phyloP scores from a whole-genome alignment of 2,797 vertebrate species.

The Mionectes olivaceus region DNA sequence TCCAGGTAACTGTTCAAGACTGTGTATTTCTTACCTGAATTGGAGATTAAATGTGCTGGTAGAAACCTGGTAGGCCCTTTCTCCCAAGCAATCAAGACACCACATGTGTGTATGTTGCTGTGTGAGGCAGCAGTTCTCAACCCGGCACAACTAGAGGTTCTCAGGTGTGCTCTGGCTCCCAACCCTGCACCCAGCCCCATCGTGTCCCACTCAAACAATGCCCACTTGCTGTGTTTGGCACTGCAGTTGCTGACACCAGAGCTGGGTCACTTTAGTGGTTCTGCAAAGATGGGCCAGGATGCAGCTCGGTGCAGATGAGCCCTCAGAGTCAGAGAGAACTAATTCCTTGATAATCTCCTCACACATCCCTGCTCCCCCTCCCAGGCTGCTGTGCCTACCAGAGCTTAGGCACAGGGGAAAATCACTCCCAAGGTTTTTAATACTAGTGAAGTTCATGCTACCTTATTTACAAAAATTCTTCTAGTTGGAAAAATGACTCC shows the following conservation, averaged over 20 bases:
- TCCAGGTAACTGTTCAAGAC: not conserved
- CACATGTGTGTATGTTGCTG: not conserved
- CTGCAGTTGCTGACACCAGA: not conserved
- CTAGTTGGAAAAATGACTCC: slow-evolving; percentile 19
- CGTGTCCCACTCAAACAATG: not conserved
- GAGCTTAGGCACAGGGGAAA: not conserved
- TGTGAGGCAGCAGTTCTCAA: not conserved
- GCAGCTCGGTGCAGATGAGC: not conserved
- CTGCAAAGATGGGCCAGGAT: not conserved
- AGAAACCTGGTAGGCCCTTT: not conserved
- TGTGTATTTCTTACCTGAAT: not conserved
- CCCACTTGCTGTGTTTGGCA: not conserved
- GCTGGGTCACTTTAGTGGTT: not conserved
- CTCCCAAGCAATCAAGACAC: not conserved
- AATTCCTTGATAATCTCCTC: slow-evolving; percentile 48
- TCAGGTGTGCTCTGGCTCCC: not conserved
- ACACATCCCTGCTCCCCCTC: not conserved
- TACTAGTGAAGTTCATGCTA: not conserved
- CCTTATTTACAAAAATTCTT: slow-evolving; percentile 25
- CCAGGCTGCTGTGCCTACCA: not conserved
- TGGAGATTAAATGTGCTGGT: not conserved
- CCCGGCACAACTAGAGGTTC: not conserved
- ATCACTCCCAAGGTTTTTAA: slow-evolving; percentile 16
- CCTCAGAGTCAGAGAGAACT: not conserved
- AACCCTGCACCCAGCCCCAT: not conserved